Evolutionary conservation across 1,140 invertebrate genomes (phyloP).

Genomic region (Pogonus chalceus): DNA sequence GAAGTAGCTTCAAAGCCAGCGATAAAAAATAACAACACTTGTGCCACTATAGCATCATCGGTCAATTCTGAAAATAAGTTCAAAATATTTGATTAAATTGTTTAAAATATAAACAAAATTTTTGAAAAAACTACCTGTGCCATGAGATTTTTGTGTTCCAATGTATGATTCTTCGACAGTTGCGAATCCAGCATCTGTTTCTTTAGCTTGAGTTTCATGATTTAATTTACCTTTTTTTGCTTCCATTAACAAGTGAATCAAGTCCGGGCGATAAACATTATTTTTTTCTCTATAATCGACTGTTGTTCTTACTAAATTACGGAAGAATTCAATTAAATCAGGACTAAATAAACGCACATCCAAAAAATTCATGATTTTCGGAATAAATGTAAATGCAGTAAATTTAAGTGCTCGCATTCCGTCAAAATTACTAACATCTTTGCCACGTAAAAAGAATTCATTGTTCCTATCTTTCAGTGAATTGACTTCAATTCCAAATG

Average conservation of each 20-base stretch:
- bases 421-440: conserved; percentile 23
- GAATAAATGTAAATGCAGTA: conserved; percentile 9
- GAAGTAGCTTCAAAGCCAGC: conserved; percentile 48
- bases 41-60: too few species aligned
- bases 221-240: conserved; percentile 17
- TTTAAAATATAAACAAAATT: neutral
- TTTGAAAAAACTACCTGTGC: neutral
- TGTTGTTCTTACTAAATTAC: conserved; percentile 18
- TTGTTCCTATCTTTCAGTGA: conserved; percentile 32
- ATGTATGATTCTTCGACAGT: conserved; percentile 11
- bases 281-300: conserved; percentile 21
- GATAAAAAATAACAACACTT: conserved; percentile 45
- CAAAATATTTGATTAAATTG: neutral
- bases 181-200: conserved; percentile 5
- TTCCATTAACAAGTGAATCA: conserved; percentile 32
- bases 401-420: conserved; percentile 17
- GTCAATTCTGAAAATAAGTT: too few species aligned
- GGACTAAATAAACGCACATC: conserved; percentile 15
- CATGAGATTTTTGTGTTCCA: neutral
- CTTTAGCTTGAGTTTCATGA: conserved; percentile 14
- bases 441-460: conserved; percentile 31
- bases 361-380: conserved; percentile 14
- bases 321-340: conserved; percentile 23
- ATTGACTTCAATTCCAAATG: conserved; percentile 34
- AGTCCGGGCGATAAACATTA: conserved; percentile 23